phyloP scores from a whole-genome alignment of 2,113 vertebrate species.

The Calypte anna region DNA sequence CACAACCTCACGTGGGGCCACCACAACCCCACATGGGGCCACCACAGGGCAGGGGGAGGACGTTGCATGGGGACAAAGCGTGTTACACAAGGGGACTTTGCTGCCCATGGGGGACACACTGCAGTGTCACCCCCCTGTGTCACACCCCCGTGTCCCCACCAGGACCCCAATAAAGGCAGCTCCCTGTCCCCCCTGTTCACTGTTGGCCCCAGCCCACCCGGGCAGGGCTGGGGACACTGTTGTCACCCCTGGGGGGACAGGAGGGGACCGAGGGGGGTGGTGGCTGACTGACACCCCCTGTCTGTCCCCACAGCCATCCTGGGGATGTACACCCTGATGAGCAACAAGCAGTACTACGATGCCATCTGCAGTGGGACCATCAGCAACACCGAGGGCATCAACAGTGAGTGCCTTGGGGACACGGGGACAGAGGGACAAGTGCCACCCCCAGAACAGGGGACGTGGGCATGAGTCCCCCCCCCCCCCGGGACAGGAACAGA shows the following conservation, averaged over 20 bases:
- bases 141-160: background rate
- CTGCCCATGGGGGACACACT: too few species aligned
- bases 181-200: background rate
- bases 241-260: background rate
- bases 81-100: background rate
- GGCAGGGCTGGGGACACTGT: too few species aligned
- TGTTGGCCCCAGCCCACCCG: background rate
- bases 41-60: too few species aligned
- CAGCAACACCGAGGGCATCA: constrained; percentile 94
- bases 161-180: background rate
- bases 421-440: background rate
- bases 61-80: rapidly evolving
- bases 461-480: background rate
- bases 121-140: background rate
- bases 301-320: constrained; percentile 84
- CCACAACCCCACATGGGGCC: background rate
- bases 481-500: too few species aligned
- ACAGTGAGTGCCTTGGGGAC: constrained; percentile 82
- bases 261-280: rapidly evolving
- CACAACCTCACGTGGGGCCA: background rate
- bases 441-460: background rate
- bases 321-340: constrained; percentile 99
- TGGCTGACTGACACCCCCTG: rapidly evolving
- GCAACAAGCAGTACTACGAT: constrained; percentile 98
- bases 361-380: constrained; percentile 90